Evolutionary conservation across 2,113 vertebrate genomes (phyloP).

Genomic region (Ammodytes marinus): DNA sequence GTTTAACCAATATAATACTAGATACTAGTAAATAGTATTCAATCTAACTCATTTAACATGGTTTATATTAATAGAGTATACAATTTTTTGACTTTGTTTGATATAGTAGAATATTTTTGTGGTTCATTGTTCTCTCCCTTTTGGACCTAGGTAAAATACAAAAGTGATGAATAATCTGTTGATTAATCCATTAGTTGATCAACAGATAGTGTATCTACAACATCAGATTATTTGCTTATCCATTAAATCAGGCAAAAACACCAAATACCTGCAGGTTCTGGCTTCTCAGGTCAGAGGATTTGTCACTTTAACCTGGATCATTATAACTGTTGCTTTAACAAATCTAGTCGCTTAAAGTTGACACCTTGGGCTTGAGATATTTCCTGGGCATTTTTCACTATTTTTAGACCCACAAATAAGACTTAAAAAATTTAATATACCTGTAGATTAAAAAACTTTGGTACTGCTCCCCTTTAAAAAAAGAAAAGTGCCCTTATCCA

Average conservation of each 20-base stretch:
- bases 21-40: conserved; percentile 2
- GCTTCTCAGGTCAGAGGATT: neutral
- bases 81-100: neutral
- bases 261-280: neutral
- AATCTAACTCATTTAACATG: conserved; percentile 19
- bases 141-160: neutral
- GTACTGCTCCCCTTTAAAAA: conserved; percentile 2
- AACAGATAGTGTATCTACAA: neutral
- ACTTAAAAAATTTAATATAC: neutral
- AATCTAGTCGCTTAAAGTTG: neutral
- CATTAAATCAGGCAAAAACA: neutral
- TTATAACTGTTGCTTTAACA: neutral
- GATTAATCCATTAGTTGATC: neutral
- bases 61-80: neutral
- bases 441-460: neutral
- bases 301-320: neutral
- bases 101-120: neutral
- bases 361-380: neutral
- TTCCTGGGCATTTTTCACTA: neutral
- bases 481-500: conserved; percentile 25
- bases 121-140: neutral
- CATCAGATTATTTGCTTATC: neutral
- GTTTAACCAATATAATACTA: neutral
- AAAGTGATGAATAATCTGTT: neutral
- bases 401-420: neutral